Percentiles rank a stretch among this genome's conserved stretches.
Evolutionary conservation across 35 echinoderm and acorn worm genomes (phyloP).

Genomic region (Apostichopus californicus): DNA sequence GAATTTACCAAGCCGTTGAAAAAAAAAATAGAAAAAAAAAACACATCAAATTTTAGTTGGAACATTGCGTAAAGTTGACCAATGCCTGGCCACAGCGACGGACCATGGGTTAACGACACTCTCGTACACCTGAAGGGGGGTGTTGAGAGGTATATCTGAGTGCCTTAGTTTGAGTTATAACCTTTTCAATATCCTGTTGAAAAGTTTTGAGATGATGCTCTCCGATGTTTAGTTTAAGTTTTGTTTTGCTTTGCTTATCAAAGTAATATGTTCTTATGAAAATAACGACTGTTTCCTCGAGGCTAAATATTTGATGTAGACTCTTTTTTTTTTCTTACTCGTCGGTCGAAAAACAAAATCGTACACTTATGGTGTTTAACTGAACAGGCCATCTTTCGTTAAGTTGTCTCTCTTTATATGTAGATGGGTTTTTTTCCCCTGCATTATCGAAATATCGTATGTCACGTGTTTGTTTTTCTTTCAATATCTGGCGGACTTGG

Average conservation of each 20-base stretch:
- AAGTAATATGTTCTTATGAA: background rate
- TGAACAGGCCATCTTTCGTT: background rate
- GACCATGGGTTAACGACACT: background rate
- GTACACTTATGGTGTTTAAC: background rate
- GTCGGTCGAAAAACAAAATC: background rate
- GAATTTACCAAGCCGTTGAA: no score
- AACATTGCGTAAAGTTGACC: no score
- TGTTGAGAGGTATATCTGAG: background rate
- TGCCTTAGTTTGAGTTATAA: background rate
- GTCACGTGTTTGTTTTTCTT: slow-evolving; percentile 5
- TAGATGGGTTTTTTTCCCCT: background rate
- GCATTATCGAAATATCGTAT: slow-evolving; percentile 13
- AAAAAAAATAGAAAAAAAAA: no score
- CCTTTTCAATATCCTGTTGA: background rate
- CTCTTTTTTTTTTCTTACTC: background rate
- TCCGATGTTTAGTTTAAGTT: background rate
- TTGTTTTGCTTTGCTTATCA: no score
- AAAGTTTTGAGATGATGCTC: background rate
- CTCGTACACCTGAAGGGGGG: background rate
- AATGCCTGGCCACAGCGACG: no score
- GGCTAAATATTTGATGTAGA: background rate
- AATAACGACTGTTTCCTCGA: background rate
- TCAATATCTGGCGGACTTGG: background rate
- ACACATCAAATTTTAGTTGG: no score
- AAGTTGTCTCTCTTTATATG: background rate